Percentiles rank a stretch among this genome's conserved stretches.
Conservation (phyloP, 2,888 invertebrate species). For the Lasioglossum zephyrum region DNA sequence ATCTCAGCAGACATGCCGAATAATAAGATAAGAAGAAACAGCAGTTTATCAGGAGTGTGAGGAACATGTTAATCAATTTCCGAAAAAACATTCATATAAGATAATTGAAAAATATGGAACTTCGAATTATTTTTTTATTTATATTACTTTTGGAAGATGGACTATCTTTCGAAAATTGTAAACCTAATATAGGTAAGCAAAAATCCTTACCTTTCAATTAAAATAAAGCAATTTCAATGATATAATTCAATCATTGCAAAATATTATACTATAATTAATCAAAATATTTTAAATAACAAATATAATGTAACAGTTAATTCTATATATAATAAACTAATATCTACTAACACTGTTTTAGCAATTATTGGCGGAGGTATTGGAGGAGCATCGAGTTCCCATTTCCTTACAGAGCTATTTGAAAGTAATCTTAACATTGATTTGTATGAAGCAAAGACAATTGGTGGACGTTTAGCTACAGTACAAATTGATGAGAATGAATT, state of each 20-base stretch:
- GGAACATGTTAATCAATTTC: neutral
- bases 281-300: neutral
- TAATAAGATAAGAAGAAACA: neutral
- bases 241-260: neutral
- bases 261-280: neutral
- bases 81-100: neutral
- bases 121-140: slow-evolving; percentile 18
- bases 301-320: neutral
- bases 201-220: neutral
- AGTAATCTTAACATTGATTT: slow-evolving; percentile 85
- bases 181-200: slow-evolving; percentile 71
- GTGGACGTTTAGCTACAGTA: slow-evolving; percentile 86
- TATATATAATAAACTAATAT: neutral
- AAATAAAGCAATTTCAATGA: neutral
- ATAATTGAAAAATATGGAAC: slow-evolving; percentile 28
- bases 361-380: slow-evolving; percentile 88
- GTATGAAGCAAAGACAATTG: slow-evolving; percentile 86
- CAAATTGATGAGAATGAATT: slow-evolving; percentile 84
- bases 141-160: slow-evolving; percentile 33
- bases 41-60: neutral
- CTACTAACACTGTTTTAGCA: slow-evolving; percentile 81
- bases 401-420: slow-evolving; percentile 84
- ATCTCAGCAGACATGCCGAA: neutral
- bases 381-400: slow-evolving; percentile 87
- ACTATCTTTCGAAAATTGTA: slow-evolving; percentile 41